Evolutionary conservation across 1,140 invertebrate genomes (phyloP).

Genomic region (Drosophila arawakana): DNA sequence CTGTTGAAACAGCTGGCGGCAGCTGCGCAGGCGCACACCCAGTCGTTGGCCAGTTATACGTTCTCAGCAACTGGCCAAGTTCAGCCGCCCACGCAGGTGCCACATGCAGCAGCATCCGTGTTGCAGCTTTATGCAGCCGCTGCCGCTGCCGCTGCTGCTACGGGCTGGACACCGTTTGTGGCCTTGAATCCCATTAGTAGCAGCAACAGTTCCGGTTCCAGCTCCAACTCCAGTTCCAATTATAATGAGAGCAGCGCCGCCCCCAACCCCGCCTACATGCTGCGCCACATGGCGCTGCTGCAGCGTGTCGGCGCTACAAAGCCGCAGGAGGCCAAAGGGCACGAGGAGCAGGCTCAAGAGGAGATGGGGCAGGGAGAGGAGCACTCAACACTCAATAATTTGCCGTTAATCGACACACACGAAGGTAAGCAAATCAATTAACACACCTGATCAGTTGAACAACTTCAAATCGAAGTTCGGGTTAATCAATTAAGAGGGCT

Average conservation of each 20-base stretch:
- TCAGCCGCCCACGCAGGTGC: conserved; percentile 3
- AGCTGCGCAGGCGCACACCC: conserved; percentile 61
- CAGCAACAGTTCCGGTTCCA: background rate
- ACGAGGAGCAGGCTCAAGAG: conserved; percentile 18
- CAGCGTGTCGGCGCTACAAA: conserved; percentile 47
- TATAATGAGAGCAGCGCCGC: background rate
- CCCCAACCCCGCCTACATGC: conserved; percentile 49
- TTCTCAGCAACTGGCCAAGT: background rate
- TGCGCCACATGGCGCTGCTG: conserved; percentile 72
- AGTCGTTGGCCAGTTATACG: background rate
- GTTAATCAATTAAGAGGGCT: conserved; percentile 1
- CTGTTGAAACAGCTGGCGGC: conserved; percentile 71
- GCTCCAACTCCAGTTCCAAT: background rate
- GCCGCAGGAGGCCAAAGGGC: conserved; percentile 25
- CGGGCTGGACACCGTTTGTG: conserved; percentile 63
- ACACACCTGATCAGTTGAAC: background rate
- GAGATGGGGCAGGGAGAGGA: conserved; percentile 1
- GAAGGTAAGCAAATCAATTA: conserved; percentile 15
- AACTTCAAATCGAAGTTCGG: background rate
- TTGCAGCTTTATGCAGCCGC: conserved; percentile 64
- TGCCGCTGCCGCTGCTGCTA: conserved; percentile 47
- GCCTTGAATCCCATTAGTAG: conserved; percentile 7
- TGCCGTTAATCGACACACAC: background rate
- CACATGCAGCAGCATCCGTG: conserved; percentile 22
- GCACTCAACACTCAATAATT: background rate